Conservation (phyloP, 2,888 invertebrate species). For the Trachelus iudaicus region DNA sequence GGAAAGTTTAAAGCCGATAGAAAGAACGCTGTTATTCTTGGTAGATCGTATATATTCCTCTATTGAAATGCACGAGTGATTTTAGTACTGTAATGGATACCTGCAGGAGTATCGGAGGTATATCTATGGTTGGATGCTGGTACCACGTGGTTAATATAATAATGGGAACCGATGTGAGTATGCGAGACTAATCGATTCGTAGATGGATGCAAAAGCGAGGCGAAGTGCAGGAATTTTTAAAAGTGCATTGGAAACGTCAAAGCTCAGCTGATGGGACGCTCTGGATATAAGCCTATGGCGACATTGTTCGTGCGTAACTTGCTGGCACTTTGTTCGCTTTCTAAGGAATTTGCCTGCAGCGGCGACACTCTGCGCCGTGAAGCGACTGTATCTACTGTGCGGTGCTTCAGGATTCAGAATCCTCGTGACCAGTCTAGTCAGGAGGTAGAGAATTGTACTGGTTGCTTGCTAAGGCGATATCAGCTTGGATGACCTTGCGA, state of each 20-base stretch:
- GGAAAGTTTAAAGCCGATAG: neutral
- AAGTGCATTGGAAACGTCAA: neutral
- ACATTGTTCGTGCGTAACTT: conserved; percentile 47
- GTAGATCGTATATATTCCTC: neutral
- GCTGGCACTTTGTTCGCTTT: conserved; percentile 47
- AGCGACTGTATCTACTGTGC: neutral
- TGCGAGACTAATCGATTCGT: neutral
- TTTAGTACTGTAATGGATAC: neutral
- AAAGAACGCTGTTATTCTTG: neutral
- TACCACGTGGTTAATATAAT: neutral
- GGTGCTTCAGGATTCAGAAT: neutral
- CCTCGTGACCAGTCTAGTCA: neutral
- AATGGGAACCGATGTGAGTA: neutral
- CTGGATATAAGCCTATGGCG: neutral
- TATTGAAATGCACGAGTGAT: neutral
- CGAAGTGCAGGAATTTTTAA: neutral
- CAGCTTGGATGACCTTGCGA: neutral
- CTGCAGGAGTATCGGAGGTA: neutral
- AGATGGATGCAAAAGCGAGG: neutral
- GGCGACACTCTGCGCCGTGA: neutral
- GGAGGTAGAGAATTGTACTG: neutral
- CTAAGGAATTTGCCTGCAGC: conserved; percentile 39
- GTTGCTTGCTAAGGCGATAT: neutral
- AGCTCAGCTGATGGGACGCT: neutral
- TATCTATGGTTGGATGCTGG: neutral